Evolutionary conservation across 2,888 invertebrate species (phyloP).

Genomic region (Ophioninae sp.): DNA sequence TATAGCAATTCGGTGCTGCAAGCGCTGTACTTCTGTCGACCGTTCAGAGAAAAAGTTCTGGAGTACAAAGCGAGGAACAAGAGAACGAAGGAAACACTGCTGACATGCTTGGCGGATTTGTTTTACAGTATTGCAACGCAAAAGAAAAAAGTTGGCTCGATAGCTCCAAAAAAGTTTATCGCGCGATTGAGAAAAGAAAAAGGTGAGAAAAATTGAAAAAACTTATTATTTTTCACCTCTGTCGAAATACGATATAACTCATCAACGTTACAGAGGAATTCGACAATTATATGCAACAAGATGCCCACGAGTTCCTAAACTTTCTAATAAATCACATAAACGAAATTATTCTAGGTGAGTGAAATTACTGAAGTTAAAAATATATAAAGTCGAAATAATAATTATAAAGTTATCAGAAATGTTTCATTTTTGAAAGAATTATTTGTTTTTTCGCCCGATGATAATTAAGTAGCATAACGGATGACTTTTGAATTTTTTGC

Average conservation of each 20-base stretch:
- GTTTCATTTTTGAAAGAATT: not conserved
- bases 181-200: conserved; percentile 98
- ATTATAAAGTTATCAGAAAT: not conserved
- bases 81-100: conserved; percentile 96
- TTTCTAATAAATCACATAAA: conserved; percentile 99
- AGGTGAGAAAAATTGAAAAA: conserved; percentile 82
- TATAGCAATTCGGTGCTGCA: conserved; percentile 99
- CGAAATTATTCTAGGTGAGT: conserved; percentile 96
- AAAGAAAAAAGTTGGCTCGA: conserved; percentile 99
- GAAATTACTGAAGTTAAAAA: not conserved
- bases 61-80: conserved; percentile 99
- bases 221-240: not conserved
- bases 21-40: conserved; percentile 99
- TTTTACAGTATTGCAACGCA: conserved; percentile 99
- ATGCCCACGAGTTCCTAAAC: conserved; percentile 99
- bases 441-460: not conserved
- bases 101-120: conserved; percentile 98
- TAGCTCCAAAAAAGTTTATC: conserved; percentile 99
- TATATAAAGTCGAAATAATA: not conserved
- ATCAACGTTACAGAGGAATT: conserved; percentile 91
- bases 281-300: conserved; percentile 99
- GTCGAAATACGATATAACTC: conserved; percentile 1
- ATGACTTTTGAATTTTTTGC: conserved; percentile 1
- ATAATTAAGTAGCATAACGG: not conserved
- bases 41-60: conserved; percentile 98